phyloP scores from a whole-genome alignment of 2,888 invertebrate genomes.

The Eretmocerus hayati region DNA sequence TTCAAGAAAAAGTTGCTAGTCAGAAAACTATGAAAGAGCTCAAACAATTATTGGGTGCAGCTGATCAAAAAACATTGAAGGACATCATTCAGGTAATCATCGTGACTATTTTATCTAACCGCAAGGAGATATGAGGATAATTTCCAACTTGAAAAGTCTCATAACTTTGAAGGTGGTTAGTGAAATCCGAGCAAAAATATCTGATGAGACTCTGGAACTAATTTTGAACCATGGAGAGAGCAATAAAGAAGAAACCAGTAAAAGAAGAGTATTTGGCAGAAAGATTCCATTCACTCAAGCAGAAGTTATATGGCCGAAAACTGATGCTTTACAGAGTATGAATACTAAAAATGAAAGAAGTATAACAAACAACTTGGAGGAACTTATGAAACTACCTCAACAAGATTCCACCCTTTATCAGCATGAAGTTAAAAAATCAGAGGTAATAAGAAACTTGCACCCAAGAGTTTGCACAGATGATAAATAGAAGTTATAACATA shows the following conservation, averaged over 20 bases:
- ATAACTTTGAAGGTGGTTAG: conserved; percentile 46
- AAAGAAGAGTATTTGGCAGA: conserved; percentile 26
- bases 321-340: conserved; percentile 34
- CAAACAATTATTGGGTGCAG: conserved; percentile 56
- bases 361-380: conserved; percentile 25
- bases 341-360: conserved; percentile 20
- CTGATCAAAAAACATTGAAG: conserved; percentile 50
- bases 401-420: conserved; percentile 12
- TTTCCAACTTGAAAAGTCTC: conserved; percentile 2
- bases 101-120: background rate
- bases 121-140: conserved; percentile 10
- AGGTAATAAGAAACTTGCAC: conserved; percentile 24
- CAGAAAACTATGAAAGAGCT: conserved; percentile 54
- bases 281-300: conserved; percentile 32
- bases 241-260: conserved; percentile 4
- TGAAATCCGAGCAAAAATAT: conserved; percentile 29
- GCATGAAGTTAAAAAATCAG: conserved; percentile 23
- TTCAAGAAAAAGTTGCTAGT: conserved; percentile 55
- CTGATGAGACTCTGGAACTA: conserved; percentile 31
- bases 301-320: conserved; percentile 34
- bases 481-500: conserved; percentile 5
- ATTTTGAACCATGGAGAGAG: conserved; percentile 25
- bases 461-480: too few relatives aligned
- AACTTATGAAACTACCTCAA: conserved; percentile 32
- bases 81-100: conserved; percentile 53